A percentile compares a stretch with the other conserved stretches of the same genome.
Evolutionary conservation across 2,888 invertebrate species (phyloP).

Genomic region (Hyalella azteca): DNA sequence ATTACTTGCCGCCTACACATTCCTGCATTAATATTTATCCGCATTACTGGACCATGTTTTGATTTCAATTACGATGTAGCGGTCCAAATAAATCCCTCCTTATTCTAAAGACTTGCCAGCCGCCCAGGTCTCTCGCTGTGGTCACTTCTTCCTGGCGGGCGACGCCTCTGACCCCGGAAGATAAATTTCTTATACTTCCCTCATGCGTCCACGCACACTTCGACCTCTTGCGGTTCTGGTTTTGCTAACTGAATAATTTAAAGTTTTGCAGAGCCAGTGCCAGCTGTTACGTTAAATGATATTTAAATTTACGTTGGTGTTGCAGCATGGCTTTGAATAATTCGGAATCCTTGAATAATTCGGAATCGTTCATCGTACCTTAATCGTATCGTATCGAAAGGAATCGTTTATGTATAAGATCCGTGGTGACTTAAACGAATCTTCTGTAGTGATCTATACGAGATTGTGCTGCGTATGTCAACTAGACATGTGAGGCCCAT

Average conservation of each 20-base stretch:
- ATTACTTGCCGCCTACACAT: not conserved
- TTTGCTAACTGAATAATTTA: too few species aligned
- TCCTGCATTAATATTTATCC: not conserved
- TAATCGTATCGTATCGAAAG: too few species aligned
- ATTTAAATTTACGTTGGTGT: too few species aligned
- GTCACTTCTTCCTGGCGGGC: not conserved
- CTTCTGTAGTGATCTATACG: not conserved
- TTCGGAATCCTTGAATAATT: too few species aligned
- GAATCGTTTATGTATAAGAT: too few species aligned
- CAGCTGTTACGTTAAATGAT: not conserved
- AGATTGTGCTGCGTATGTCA: too few species aligned
- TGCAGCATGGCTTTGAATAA: too few species aligned
- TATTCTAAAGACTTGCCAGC: not conserved
- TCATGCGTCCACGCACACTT: not conserved
- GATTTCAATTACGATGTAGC: not conserved
- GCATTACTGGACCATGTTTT: not conserved
- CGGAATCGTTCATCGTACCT: too few species aligned
- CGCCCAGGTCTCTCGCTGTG: not conserved
- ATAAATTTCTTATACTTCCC: not conserved
- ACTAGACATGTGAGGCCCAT: too few species aligned
- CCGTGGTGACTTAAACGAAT: not conserved
- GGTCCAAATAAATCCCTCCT: not conserved
- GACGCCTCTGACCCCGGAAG: constrained; percentile 18
- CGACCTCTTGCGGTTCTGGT: too few species aligned
- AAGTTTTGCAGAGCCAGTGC: not conserved